Percentiles rank a stretch among this genome's conserved stretches.
Conservation (phyloP, 2,113 vertebrate species). For the Dunckerocampus dactyliophorus region DNA sequence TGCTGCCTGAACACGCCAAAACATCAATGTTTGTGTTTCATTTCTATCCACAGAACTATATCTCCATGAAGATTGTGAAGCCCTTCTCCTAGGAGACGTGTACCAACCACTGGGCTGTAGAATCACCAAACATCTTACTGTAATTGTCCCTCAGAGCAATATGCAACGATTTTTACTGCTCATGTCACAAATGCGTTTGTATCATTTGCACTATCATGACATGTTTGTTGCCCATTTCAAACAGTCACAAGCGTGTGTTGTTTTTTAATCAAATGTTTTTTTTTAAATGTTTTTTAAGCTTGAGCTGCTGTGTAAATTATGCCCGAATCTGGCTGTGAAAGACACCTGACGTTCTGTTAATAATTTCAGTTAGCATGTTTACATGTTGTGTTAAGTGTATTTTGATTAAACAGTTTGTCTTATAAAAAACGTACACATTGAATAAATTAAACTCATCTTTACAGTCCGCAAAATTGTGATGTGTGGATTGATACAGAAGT, state of each 20-base stretch:
- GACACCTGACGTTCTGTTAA: not conserved
- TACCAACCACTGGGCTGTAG: not conserved
- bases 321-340: too few relatives aligned
- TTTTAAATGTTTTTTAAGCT: not conserved
- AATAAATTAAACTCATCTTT: too few relatives aligned
- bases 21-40: not conserved
- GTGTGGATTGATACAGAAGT: too few relatives aligned
- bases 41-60: conserved; percentile 77
- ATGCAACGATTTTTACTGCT: conserved; percentile 2
- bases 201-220: conserved; percentile 18
- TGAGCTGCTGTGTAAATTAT: not conserved
- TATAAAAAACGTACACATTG: not conserved
- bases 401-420: not conserved
- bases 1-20: not conserved
- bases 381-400: not conserved
- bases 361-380: not conserved
- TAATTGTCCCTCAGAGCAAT: conserved; percentile 6
- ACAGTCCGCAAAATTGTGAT: too few relatives aligned
- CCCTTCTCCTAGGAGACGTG: conserved; percentile 63
- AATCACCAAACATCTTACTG: too few relatives aligned
- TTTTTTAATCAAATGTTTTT: not conserved
- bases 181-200: conserved; percentile 11
- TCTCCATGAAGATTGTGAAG: conserved; percentile 96
- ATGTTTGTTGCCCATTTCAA: conserved; percentile 15
- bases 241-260: too few relatives aligned